These are phyloP conservation scores for Gastracanthus pulcherrimus DNA, from an alignment of 2,888 invertebrate species.

Conservation along the genomic window DNA sequence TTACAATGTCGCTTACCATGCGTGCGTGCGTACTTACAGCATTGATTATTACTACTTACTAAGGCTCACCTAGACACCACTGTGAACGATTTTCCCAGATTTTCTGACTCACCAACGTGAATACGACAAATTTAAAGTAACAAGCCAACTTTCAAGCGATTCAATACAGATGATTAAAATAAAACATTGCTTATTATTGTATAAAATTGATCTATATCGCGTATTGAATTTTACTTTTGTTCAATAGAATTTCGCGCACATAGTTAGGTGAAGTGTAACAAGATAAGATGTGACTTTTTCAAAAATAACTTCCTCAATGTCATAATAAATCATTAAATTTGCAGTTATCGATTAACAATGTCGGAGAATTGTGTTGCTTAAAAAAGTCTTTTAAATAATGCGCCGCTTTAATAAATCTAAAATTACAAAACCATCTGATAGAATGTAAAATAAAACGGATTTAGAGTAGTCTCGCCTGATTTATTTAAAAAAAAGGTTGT, in stretches of 20 bases:
- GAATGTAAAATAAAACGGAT: neutral
- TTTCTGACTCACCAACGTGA: constrained; percentile 17
- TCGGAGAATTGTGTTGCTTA: neutral
- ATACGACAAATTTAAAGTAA: neutral
- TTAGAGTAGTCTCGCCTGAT: neutral
- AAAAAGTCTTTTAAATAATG: constrained; percentile 26
- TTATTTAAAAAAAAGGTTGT: constrained; percentile 38
- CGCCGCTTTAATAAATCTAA: constrained; percentile 12
- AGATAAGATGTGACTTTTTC: constrained; percentile 31
- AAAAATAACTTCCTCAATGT: constrained; percentile 20
- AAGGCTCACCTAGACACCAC: constrained; percentile 15
- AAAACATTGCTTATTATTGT: neutral
- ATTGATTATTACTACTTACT: constrained; percentile 23
- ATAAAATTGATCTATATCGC: neutral
- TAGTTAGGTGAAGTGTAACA: neutral
- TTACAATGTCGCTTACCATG: constrained; percentile 37
- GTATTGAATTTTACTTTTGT: neutral
- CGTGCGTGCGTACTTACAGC: constrained; percentile 47
- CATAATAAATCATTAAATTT: constrained; percentile 12
- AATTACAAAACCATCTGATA: neutral
- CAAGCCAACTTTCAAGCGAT: neutral
- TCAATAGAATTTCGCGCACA: neutral
- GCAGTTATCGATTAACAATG: neutral
- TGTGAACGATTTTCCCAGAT: neutral
- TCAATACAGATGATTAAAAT: neutral